Conservation (phyloP, 64 coral and sea anemone genomes). For the Orbicella faveolata region DNA sequence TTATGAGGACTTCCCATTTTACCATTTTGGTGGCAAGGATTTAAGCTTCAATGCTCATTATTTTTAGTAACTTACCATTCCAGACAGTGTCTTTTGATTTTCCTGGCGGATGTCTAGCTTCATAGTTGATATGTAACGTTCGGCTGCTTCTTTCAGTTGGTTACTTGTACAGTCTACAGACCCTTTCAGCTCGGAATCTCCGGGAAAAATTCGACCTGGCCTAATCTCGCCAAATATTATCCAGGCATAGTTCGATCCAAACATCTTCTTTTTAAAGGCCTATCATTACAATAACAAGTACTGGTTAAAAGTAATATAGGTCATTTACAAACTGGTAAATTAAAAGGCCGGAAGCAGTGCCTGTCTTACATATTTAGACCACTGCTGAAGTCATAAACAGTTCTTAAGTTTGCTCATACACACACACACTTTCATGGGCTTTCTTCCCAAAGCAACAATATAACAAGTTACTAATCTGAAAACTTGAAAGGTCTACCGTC, state of each 20-base stretch:
- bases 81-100: slow-evolving; percentile 56
- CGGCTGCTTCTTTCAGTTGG: slow-evolving; percentile 46
- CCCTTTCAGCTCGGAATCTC: not conserved
- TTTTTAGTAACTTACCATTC: slow-evolving; percentile 56
- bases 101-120: slow-evolving; percentile 65
- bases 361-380: too few relatives aligned
- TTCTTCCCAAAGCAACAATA: too few relatives aligned
- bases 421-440: too few relatives aligned
- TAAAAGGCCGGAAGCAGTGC: too few relatives aligned
- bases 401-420: too few relatives aligned
- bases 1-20: too few relatives aligned
- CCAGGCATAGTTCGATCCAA: slow-evolving; percentile 83
- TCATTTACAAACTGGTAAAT: not conserved
- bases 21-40: too few relatives aligned
- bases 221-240: slow-evolving; percentile 71
- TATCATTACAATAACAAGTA: not conserved
- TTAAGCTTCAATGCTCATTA: too few relatives aligned
- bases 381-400: too few relatives aligned
- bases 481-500: too few relatives aligned
- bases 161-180: slow-evolving; percentile 42
- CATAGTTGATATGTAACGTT: slow-evolving; percentile 57
- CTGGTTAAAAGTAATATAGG: not conserved
- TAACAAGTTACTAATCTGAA: too few relatives aligned
- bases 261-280: slow-evolving; percentile 89
- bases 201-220: slow-evolving; percentile 6